A percentile compares a stretch with the other conserved stretches of the same genome.
Evolutionary conservation across 2,888 invertebrate genomes (phyloP).

Genomic region (Diarsia mendica): DNA sequence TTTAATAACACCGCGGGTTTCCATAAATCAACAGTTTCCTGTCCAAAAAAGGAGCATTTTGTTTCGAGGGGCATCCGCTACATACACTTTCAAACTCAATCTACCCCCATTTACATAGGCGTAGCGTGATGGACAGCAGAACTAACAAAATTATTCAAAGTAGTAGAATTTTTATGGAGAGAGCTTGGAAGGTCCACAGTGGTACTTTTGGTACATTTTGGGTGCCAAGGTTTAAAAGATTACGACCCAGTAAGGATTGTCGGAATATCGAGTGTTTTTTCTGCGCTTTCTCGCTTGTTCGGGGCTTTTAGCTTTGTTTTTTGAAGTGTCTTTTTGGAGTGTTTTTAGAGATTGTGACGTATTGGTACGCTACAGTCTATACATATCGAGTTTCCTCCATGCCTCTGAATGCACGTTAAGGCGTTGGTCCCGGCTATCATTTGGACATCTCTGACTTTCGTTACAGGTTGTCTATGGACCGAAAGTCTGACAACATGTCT

Average conservation of each 20-base stretch:
- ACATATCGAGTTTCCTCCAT: too few species aligned
- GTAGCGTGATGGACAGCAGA: conserved; percentile 80
- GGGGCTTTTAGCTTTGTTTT: conserved; percentile 62
- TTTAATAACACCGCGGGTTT: conserved; percentile 50
- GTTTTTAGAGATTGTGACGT: conserved; percentile 49
- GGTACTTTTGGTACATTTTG: conserved; percentile 62
- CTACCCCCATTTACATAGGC: conserved; percentile 85
- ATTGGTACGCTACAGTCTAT: background rate
- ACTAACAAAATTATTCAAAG: conserved; percentile 89
- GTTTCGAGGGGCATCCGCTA: conserved; percentile 49
- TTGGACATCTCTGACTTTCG: too few species aligned
- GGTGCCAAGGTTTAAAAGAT: conserved; percentile 74
- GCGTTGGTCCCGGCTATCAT: too few species aligned
- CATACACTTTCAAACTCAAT: conserved; percentile 77
- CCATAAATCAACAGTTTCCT: conserved; percentile 58
- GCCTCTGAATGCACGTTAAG: too few species aligned
- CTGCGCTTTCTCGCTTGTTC: conserved; percentile 46
- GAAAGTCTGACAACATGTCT: too few species aligned
- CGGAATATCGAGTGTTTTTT: conserved; percentile 77
- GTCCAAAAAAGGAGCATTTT: conserved; percentile 50
- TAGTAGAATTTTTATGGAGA: conserved; percentile 80
- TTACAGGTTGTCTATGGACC: too few species aligned
- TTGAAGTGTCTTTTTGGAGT: conserved; percentile 55
- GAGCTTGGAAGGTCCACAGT: conserved; percentile 66
- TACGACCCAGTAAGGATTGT: conserved; percentile 71